phyloP scores from a whole-genome alignment of 2,888 invertebrate species.

The Listrodromus nycthemerus region DNA sequence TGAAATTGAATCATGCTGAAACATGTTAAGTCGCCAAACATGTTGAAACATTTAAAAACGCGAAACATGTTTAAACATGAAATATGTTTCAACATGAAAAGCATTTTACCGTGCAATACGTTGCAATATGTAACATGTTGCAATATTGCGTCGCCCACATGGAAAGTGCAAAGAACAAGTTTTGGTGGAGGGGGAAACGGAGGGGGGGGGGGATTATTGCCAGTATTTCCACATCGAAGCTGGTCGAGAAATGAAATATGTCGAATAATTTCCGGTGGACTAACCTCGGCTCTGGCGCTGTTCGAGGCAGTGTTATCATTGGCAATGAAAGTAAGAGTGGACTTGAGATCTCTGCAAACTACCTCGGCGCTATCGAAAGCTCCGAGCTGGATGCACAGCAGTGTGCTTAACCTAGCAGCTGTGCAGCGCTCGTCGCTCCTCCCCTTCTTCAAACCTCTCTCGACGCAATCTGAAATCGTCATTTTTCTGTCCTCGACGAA shows the following conservation, averaged over 20 bases:
- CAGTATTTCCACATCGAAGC: not conserved
- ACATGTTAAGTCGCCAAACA: too few species aligned
- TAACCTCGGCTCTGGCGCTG: slow-evolving; percentile 91
- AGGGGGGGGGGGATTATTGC: not conserved
- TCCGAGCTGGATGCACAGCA: slow-evolving; percentile 94
- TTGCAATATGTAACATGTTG: not conserved
- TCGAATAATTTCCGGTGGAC: not conserved
- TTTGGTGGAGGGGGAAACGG: too few species aligned
- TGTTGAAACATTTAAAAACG: too few species aligned
- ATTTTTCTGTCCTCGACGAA: slow-evolving; percentile 91
- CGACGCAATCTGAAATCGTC: slow-evolving; percentile 93
- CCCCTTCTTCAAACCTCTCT: slow-evolving; percentile 93
- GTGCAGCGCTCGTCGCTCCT: slow-evolving; percentile 92
- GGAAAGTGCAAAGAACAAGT: not conserved
- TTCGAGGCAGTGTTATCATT: slow-evolving; percentile 92
- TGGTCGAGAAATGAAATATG: not conserved
- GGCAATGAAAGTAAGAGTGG: slow-evolving; percentile 89
- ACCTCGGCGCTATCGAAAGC: slow-evolving; percentile 87
- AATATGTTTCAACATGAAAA: not conserved
- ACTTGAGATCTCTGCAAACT: slow-evolving; percentile 90
- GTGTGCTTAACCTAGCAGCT: slow-evolving; percentile 92
- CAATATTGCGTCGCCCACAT: not conserved
- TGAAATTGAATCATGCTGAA: too few species aligned
- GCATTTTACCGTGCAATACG: not conserved
- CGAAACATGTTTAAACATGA: not conserved